phyloP scores from a whole-genome alignment of 2,113 vertebrate genomes.

The Garra rufa region DNA sequence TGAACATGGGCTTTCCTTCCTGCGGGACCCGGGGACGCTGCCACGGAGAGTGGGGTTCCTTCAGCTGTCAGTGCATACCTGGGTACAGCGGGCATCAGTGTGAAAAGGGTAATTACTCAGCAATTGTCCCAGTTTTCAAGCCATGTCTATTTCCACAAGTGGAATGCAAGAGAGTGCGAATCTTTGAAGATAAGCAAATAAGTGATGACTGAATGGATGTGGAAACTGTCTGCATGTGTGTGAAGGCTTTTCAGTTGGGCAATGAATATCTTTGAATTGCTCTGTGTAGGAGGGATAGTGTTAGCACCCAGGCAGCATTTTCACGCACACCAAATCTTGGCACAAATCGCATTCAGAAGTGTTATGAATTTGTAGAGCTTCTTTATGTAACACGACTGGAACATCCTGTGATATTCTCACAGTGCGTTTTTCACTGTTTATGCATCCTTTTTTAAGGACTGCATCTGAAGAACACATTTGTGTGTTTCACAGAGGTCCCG shows the following conservation, averaged over 20 bases:
- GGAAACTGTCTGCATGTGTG: neutral
- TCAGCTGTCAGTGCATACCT: slow-evolving; percentile 83
- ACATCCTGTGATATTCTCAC: slow-evolving; percentile 28
- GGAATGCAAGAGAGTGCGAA: neutral
- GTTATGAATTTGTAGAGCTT: slow-evolving; percentile 34
- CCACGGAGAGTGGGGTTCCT: slow-evolving; percentile 83
- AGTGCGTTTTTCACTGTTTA: slow-evolving; percentile 10
- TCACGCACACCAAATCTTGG: slow-evolving; percentile 38
- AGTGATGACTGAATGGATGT: slow-evolving; percentile 24
- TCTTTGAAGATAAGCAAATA: slow-evolving; percentile 15
- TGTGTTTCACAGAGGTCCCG: slow-evolving; percentile 74
- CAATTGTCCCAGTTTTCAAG: slow-evolving; percentile 4
- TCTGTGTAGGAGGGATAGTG: slow-evolving; percentile 48
- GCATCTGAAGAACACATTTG: slow-evolving; percentile 20
- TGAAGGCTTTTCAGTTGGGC: neutral
- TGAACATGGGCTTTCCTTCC: slow-evolving; percentile 81
- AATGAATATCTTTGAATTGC: slow-evolving; percentile 37
- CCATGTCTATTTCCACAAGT: slow-evolving; percentile 1
- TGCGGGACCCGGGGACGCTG: slow-evolving; percentile 83
- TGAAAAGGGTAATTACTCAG: slow-evolving; percentile 79
- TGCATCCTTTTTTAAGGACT: slow-evolving; percentile 26
- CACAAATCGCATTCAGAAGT: slow-evolving; percentile 27
- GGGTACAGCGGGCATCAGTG: slow-evolving; percentile 84
- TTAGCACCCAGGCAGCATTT: slow-evolving; percentile 28
- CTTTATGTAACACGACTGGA: slow-evolving; percentile 35